Base-by-base conservation (phyloP, 2,888 invertebrate species). In the Caenorhabditis panamensis region DNA sequence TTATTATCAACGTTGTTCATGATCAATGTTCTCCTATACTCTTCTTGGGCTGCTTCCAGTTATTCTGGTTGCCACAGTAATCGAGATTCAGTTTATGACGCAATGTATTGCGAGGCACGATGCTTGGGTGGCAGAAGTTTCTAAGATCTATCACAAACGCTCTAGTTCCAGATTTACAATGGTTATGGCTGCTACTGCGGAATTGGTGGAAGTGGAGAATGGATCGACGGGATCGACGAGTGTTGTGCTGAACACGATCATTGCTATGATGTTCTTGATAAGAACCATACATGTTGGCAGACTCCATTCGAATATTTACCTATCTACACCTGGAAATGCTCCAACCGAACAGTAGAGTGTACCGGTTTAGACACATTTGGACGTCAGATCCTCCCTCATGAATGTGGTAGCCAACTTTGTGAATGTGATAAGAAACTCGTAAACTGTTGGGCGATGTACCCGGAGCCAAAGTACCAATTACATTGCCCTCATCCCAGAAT, bases 161-260 rank as follows among this genome's bases (percentile, higher is more conserved):
- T 24, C 16, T 16, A 20, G 9, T 66, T 61, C 11, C 20, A 76
- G 68, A 68, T 76, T 9, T 76, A 76, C 54, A 76, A 76, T 28
- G 76, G 76, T 5, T 76, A 68, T 28, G 76, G 76, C 0, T 76
- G 76, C 22, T 76, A 76, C 28, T 76, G 76, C 62, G 76, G 76
- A 13, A 76, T 76, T 13, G 76, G 76, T 13, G 76, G 76, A 20
- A 59, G 58, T 56, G 76, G 76, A 22, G 51, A 67, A 4, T 26
- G 28, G 24, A 54, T 76, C 5, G 68, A 76, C 54, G 68, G 56
- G 16, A 68, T 76, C n/a, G 76, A 76, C 36, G 62, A 67, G 62
- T 76, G 76, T 53, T 76, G 76, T 37, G 51, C 53, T 0, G 16
- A 53, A 13, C 76, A 76, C 18, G 76, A 76, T 28, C 2, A 28